These are phyloP conservation scores for Drosophila sproati DNA, from an alignment of 1,140 invertebrate species.

Conservation along the genomic window DNA sequence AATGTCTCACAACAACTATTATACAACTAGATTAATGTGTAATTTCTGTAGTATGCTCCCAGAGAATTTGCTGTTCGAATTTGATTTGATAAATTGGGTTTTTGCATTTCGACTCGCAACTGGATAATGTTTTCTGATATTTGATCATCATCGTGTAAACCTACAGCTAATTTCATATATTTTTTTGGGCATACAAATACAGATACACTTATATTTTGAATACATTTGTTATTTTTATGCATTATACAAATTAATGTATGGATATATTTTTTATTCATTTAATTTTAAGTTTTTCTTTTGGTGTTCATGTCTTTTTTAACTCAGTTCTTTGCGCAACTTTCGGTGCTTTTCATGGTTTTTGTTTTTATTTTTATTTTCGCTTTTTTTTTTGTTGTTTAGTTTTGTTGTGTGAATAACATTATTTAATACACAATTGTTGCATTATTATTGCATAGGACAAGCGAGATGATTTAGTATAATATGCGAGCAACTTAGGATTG, in stretches of 20 bases:
- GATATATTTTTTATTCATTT: slow-evolving; percentile 37
- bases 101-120: slow-evolving; percentile 18
- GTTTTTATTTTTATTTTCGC: slow-evolving; percentile 9
- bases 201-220: slow-evolving; percentile 4
- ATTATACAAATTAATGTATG: slow-evolving; percentile 56
- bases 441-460: slow-evolving; percentile 18
- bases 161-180: slow-evolving; percentile 51
- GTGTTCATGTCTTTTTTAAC: slow-evolving; percentile 77
- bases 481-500: slow-evolving; percentile 16
- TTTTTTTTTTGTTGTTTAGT: too few relatives aligned
- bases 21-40: slow-evolving; percentile 68
- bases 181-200: slow-evolving; percentile 51
- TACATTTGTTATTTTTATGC: slow-evolving; percentile 38
- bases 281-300: slow-evolving; percentile 11
- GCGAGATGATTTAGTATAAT: slow-evolving; percentile 10
- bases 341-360: slow-evolving; percentile 60
- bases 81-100: slow-evolving; percentile 17
- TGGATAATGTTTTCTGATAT: slow-evolving; percentile 18
- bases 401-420: slow-evolving; percentile 34
- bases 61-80: slow-evolving; percentile 25
- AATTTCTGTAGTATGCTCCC: slow-evolving; percentile 46
- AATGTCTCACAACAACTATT: slow-evolving; percentile 79
- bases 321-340: slow-evolving; percentile 83
- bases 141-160: slow-evolving; percentile 36
- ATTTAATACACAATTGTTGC: slow-evolving; percentile 17